Base-by-base conservation (phyloP, 2,113 vertebrate species). In the Nettapus auritus region DNA sequence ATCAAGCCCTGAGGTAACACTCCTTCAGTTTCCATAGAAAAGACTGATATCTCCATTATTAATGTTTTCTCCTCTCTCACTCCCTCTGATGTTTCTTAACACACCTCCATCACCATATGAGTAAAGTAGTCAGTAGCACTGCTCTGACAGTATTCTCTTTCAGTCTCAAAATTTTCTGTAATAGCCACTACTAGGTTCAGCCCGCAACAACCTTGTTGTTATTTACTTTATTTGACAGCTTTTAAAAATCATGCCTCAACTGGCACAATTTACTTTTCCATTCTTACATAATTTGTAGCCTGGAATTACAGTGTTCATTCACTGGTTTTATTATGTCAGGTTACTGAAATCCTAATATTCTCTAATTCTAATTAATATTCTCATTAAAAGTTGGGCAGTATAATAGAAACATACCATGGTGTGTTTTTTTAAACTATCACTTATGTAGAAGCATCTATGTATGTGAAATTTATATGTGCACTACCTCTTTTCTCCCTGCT, bases 21-120 rank as follows among this genome's bases (percentile, higher is more conserved):
- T 68, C 36, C 38, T 60, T 8, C 42, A 76, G 20, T 80, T 88
- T 82, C 67, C 63, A 86, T 3, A 60, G 18, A 82, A 79, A 88
- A 53, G 3, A 86, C n/a, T 3, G 0, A 33, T 42, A 28, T 42
- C 1, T 1, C 20, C 29, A 21, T 60, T 33, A 38, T 2, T 17
- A 64, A 67, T 63, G 34, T 66, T 70, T 77, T 55, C 42, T 85
- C 25, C 12, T 71, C 48, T 63, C 31, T 40, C 33, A 48, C 7
- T 22, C 15, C 13, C 73, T 93, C 52, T 91, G 66, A 16, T 40
- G 57, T 79, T 91, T 82, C 64, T 84, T 56, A 73, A 75, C 2
- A 5, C 36, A 71, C 13, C 19, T 59, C 46, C 64, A n/a, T 42
- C 31, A 75, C 16, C 36, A 70, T 67, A n/a, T 7, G 1, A 77